phyloP scores from a whole-genome alignment of 2,888 invertebrate genomes.

The Phortica okadai region DNA sequence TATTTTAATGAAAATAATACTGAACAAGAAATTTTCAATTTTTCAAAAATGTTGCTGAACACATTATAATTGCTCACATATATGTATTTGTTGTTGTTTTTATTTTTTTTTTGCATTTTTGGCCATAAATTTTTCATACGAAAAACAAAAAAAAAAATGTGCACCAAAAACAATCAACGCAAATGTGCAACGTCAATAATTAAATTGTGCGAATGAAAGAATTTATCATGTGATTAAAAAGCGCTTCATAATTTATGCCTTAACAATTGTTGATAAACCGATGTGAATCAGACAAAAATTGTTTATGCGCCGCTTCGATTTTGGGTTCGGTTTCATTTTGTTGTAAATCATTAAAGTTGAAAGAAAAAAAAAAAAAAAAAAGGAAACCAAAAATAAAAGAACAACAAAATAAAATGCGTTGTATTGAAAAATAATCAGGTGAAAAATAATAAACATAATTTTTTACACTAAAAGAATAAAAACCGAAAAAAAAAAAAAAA shows the following conservation, averaged over 20 bases:
- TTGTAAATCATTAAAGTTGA: background rate
- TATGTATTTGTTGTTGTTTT: no score
- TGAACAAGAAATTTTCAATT: no score
- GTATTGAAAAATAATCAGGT: background rate
- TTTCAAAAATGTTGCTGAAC: no score
- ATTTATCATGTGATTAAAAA: no score
- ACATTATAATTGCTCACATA: no score
- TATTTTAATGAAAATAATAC: no score
- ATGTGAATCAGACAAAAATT: conserved; percentile 6
- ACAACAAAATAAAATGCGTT: background rate
- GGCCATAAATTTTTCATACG: no score
- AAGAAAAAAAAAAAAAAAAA: background rate
- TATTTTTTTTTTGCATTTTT: no score
- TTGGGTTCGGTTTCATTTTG: background rate
- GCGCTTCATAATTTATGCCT: background rate
- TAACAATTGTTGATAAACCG: conserved; percentile 12
- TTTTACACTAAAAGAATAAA: background rate
- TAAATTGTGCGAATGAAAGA: background rate
- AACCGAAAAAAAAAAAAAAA: background rate
- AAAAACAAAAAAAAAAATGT: no score
- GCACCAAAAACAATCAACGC: background rate
- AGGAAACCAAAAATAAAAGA: background rate
- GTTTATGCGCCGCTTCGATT: background rate
- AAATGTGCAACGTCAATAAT: background rate
- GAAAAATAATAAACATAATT: background rate